Evolutionary conservation across 2,113 vertebrate genomes (phyloP).

Genomic region (Serilophus lunatus): DNA sequence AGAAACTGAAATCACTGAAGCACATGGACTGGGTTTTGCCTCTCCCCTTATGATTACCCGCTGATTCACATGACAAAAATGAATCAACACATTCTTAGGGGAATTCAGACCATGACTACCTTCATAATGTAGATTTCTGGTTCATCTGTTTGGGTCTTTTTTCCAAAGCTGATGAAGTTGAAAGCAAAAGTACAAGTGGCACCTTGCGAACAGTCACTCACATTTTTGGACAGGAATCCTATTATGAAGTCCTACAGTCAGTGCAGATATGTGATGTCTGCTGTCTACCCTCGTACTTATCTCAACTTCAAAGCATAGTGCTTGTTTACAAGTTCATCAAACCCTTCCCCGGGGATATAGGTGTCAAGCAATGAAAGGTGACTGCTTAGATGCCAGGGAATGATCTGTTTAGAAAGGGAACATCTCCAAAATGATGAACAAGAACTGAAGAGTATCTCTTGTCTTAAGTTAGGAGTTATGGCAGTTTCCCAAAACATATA

Average conservation of each 20-base stretch:
- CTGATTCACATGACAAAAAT: not conserved
- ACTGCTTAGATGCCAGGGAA: conserved; percentile 31
- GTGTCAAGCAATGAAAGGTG: conserved; percentile 59
- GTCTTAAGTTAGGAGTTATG: not conserved
- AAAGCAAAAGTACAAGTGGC: not conserved
- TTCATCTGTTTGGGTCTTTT: not conserved
- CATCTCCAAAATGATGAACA: not conserved
- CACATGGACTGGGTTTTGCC: not conserved
- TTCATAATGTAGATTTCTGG: not conserved
- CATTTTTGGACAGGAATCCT: not conserved
- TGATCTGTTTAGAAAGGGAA: conserved; percentile 22
- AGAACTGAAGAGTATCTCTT: not conserved
- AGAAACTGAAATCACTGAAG: not conserved
- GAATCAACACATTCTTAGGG: not conserved
- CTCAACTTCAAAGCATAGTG: conserved; percentile 15
- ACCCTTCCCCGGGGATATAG: conserved; percentile 17
- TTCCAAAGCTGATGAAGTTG: not conserved
- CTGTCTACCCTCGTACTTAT: conserved; percentile 40
- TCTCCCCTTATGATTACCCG: not conserved
- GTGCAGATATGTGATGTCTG: conserved; percentile 33
- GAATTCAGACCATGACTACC: not conserved
- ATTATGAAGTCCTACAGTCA: not conserved
- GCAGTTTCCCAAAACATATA: not conserved
- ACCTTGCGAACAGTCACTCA: not conserved
- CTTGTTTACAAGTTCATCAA: conserved; percentile 67